These are phyloP conservation scores for Oryzias melastigma DNA, from an alignment of 2,113 vertebrate genomes.

Conservation along the genomic window DNA sequence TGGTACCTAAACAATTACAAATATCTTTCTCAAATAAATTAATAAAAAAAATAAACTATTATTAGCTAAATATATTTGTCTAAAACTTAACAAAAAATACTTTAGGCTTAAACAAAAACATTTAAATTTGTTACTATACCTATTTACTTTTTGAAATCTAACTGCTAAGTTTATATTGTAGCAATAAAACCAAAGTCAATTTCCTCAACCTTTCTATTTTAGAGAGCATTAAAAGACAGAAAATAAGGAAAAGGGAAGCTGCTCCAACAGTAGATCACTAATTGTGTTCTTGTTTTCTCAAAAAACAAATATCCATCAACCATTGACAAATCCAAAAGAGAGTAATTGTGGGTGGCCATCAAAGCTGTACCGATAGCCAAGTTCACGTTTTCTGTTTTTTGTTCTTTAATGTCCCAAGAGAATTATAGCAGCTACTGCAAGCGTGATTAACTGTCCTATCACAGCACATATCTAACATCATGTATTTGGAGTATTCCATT, in stretches of 20 bases:
- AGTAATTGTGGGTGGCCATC: no score
- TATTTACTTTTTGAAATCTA: no score
- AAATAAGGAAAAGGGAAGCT: background rate
- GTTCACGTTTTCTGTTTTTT: background rate
- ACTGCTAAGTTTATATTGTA: no score
- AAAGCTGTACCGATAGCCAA: conserved; percentile 1
- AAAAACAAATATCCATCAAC: conserved; percentile 21
- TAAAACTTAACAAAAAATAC: no score
- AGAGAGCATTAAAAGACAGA: no score
- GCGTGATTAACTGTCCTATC: conserved; percentile 12
- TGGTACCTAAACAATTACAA: no score
- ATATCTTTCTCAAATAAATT: no score
- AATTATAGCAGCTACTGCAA: conserved; percentile 11
- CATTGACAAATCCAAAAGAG: conserved; percentile 5
- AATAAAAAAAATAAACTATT: no score
- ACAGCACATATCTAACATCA: conserved; percentile 19
- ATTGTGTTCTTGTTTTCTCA: conserved; percentile 16
- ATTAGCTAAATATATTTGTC: no score
- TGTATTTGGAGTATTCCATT: conserved; percentile 27
- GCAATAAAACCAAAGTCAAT: background rate
- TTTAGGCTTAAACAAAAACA: no score
- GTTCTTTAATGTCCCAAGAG: background rate
- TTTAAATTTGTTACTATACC: no score
- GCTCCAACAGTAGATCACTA: conserved; percentile 3
- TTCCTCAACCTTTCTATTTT: background rate